These are phyloP conservation scores for Anoncus sp. DNA, from an alignment of 2,888 invertebrate species.

Conservation along the genomic window DNA sequence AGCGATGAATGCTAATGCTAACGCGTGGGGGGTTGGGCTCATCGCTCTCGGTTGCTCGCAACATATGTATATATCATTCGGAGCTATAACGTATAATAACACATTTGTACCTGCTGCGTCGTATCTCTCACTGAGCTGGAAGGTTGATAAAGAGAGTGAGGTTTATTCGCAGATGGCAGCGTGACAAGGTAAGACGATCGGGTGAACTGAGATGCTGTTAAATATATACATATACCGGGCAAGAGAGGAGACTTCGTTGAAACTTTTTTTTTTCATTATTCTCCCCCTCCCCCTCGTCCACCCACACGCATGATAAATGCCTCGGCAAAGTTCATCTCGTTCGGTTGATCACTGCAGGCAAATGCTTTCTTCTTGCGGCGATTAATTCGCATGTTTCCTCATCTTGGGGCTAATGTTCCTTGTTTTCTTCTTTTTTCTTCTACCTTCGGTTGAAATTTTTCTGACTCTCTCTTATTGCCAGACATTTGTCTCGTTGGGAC, in stretches of 20 bases:
- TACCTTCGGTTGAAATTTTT: not conserved
- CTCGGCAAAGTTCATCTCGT: constrained; percentile 64
- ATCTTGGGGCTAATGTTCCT: constrained; percentile 41
- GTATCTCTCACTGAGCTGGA: constrained; percentile 47
- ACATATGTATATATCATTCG: constrained; percentile 51
- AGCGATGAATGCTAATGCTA: constrained; percentile 52
- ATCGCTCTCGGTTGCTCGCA: constrained; percentile 34
- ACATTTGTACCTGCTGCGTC: constrained; percentile 62
- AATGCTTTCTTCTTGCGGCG: constrained; percentile 46
- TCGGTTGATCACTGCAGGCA: constrained; percentile 56
- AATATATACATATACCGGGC: not conserved
- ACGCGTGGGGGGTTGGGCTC: constrained; percentile 50
- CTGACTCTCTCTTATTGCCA: not conserved
- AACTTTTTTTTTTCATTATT: constrained; percentile 61
- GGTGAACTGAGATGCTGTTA: constrained; percentile 32
- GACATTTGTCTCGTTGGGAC: too few relatives aligned
- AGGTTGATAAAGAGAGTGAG: constrained; percentile 38
- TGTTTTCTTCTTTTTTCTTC: constrained; percentile 6
- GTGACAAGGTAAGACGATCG: constrained; percentile 39
- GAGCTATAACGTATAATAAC: constrained; percentile 61
- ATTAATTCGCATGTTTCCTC: constrained; percentile 38
- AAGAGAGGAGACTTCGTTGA: constrained; percentile 33
- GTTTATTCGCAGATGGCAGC: constrained; percentile 18
- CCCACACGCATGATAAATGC: constrained; percentile 66
- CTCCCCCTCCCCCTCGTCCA: constrained; percentile 49